A percentile compares a stretch with the other conserved stretches of the same genome.
phyloP scores from a whole-genome alignment of 2,113 vertebrate genomes.

The Caranx melampygus region DNA sequence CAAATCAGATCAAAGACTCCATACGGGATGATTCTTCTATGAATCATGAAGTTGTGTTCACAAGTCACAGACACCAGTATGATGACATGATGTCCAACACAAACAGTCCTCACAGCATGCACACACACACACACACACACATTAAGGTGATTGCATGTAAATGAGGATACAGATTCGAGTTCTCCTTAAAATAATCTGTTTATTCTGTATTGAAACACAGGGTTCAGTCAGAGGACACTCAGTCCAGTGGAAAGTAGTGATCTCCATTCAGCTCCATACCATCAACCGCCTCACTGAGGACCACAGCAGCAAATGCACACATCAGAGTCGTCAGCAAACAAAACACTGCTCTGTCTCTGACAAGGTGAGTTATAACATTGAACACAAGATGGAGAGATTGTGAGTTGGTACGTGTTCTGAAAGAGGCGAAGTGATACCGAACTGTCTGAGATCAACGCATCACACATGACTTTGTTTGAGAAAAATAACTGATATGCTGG shows the following conservation, averaged over 20 bases:
- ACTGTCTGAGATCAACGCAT: slow-evolving; percentile 63
- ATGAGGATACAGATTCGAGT: slow-evolving; percentile 22
- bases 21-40: too few species aligned
- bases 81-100: background rate
- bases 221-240: slow-evolving; percentile 76
- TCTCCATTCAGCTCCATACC: slow-evolving; percentile 57
- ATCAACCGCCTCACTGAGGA: slow-evolving; percentile 13
- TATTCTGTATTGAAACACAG: slow-evolving; percentile 83
- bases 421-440: slow-evolving; percentile 43
- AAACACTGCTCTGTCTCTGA: slow-evolving; percentile 44
- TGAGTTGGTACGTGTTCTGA: slow-evolving; percentile 10
- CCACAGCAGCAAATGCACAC: slow-evolving; percentile 28
- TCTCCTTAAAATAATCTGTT: slow-evolving; percentile 85
- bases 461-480: slow-evolving; percentile 54
- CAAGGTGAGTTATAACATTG: slow-evolving; percentile 25
- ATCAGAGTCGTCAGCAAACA: slow-evolving; percentile 31
- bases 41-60: too few species aligned
- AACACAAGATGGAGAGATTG: slow-evolving; percentile 33
- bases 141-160: background rate
- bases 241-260: slow-evolving; percentile 63
- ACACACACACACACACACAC: background rate
- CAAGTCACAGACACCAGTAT: too few species aligned
- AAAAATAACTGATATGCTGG: slow-evolving; percentile 61
- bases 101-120: background rate
- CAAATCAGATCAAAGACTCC: too few species aligned